Evolutionary conservation across 2,797 vertebrate species (phyloP).

Genomic region (Sarcoramphus papa): DNA sequence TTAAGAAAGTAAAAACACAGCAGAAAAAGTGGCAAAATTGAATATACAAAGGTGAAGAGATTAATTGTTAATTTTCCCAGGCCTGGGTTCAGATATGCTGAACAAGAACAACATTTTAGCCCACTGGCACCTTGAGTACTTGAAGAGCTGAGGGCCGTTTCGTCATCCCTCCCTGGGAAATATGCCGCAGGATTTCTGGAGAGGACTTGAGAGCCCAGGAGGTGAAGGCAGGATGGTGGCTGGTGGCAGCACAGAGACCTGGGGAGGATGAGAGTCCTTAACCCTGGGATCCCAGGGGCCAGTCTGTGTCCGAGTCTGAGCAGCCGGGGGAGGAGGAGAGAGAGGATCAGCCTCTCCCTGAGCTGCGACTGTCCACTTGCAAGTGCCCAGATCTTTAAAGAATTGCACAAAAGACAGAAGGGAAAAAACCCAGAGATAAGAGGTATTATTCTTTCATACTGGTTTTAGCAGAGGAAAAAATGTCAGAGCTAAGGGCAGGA

Average conservation of each 20-base stretch:
- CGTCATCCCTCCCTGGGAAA: background rate
- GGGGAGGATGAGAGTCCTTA: background rate
- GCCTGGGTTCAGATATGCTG: background rate
- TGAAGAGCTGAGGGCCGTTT: background rate
- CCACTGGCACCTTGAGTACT: background rate
- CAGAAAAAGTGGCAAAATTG: background rate
- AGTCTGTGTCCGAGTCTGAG: rapidly evolving
- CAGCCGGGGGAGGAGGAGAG: background rate
- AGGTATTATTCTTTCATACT: background rate
- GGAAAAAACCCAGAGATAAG: rapidly evolving
- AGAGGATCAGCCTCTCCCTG: background rate
- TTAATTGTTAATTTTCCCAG: background rate
- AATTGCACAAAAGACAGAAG: background rate
- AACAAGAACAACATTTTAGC: background rate
- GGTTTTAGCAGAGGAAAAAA: background rate
- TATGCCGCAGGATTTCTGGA: background rate
- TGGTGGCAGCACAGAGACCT: background rate
- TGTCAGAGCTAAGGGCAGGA: background rate
- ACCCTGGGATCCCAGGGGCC: background rate
- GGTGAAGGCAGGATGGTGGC: background rate
- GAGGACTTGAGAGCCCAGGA: background rate
- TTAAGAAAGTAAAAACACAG: background rate
- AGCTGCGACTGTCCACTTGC: background rate
- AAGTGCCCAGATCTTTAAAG: background rate
- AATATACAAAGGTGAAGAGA: background rate